These are phyloP conservation scores for Poeciliopsis retropinna DNA, from an alignment of 2,113 vertebrate species.

Conservation along the genomic window DNA sequence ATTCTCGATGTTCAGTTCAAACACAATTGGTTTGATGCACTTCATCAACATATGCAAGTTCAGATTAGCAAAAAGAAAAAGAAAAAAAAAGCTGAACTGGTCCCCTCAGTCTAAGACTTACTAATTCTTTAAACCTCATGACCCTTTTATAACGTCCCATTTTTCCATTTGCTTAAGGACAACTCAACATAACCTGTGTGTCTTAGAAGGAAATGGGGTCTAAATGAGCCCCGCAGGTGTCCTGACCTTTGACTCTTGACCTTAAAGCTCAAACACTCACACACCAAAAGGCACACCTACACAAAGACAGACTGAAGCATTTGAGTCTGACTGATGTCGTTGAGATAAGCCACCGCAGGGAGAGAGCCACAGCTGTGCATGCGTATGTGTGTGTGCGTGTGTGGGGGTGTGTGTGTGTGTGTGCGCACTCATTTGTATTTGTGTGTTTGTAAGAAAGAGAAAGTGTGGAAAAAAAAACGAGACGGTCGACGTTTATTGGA, in stretches of 20 bases:
- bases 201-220: conserved; percentile 39
- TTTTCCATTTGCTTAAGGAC: neutral
- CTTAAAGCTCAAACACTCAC: conserved; percentile 35
- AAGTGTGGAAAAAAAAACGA: neutral
- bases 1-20: neutral
- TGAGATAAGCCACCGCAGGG: conserved; percentile 66
- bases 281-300: conserved; percentile 12
- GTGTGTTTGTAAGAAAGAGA: conserved; percentile 9
- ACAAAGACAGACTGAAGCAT: conserved; percentile 47
- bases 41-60: neutral
- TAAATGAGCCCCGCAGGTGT: conserved; percentile 63
- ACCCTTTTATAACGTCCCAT: neutral
- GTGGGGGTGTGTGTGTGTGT: conserved; percentile 19
- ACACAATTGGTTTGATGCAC: neutral
- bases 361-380: conserved; percentile 21
- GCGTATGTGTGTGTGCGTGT: conserved; percentile 10
- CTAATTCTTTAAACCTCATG: neutral
- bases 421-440: conserved; percentile 7
- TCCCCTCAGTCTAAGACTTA: too few relatives aligned
- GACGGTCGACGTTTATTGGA: conserved; percentile 48
- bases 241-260: conserved; percentile 61
- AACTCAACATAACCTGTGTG: conserved; percentile 25
- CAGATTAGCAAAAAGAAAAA: neutral
- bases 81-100: too few relatives aligned
- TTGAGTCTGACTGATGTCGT: conserved; percentile 57